Conservation (phyloP, 2,888 invertebrate genomes). For the Selenia dentaria region DNA sequence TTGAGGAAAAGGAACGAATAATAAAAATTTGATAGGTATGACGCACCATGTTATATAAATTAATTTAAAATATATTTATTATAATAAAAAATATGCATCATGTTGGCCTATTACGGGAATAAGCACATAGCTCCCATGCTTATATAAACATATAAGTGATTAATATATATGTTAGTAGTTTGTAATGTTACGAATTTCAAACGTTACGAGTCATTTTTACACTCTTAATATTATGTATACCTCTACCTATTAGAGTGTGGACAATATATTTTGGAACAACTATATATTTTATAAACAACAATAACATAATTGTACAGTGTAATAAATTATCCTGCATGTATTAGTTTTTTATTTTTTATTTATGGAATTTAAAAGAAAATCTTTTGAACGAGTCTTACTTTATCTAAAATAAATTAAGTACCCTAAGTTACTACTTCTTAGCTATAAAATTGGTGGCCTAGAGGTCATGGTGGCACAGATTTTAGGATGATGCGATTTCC, state of each 20-base stretch:
- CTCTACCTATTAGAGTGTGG: conserved; percentile 67
- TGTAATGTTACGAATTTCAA: conserved; percentile 60
- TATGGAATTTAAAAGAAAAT: too few species aligned
- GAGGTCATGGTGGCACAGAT: too few species aligned
- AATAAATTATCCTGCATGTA: conserved; percentile 83
- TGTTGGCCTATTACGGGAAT: conserved; percentile 15
- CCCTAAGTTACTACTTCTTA: too few species aligned
- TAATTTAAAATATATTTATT: too few species aligned
- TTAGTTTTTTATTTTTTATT: conserved; percentile 20
- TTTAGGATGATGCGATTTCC: too few species aligned
- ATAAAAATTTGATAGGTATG: too few species aligned
- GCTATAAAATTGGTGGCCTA: too few species aligned
- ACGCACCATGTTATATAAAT: too few species aligned
- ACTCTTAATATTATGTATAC: conserved; percentile 51
- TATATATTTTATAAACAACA: conserved; percentile 83
- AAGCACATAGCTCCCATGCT: conserved; percentile 10
- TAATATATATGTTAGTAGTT: conserved; percentile 5
- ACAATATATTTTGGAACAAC: conserved; percentile 82
- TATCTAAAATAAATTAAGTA: too few species aligned
- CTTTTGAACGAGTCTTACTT: too few species aligned
- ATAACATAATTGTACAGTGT: conserved; percentile 82
- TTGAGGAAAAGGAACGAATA: too few species aligned
- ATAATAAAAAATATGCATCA: conserved; percentile 13
- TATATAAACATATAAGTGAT: not conserved
- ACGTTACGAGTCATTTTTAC: conserved; percentile 65